These are phyloP conservation scores for Laothoe populi DNA, from an alignment of 2,888 invertebrate species.

Conservation along the genomic window DNA sequence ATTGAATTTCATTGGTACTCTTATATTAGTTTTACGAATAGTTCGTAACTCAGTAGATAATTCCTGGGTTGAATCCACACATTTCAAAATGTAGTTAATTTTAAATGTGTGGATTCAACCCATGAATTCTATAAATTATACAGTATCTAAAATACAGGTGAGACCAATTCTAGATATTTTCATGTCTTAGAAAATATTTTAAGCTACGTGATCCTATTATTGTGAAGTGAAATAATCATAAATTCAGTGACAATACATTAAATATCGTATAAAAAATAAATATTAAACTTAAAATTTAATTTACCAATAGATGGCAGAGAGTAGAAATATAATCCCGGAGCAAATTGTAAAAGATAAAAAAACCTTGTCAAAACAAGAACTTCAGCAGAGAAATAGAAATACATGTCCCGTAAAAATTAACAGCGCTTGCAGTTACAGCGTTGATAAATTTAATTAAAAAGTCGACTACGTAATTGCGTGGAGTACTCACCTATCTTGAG, in stretches of 20 bases:
- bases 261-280: too few species aligned
- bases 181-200: too few species aligned
- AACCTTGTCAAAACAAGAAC: constrained; percentile 2
- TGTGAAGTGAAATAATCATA: too few species aligned
- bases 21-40: not conserved
- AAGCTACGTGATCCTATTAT: too few species aligned
- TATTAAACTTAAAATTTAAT: too few species aligned
- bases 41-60: not conserved
- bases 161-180: too few species aligned
- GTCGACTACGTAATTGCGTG: constrained; percentile 18
- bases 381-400: constrained; percentile 1
- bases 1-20: not conserved
- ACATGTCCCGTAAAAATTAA: constrained; percentile 1
- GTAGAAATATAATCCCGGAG: not conserved
- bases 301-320: too few species aligned
- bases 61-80: not conserved
- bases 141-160: too few species aligned
- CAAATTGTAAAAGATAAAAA: not conserved
- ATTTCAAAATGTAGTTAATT: too few species aligned
- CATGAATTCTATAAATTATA: too few species aligned
- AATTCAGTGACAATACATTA: too few species aligned
- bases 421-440: not conserved
- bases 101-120: too few species aligned
- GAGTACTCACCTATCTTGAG: constrained; percentile 22
- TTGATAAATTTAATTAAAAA: constrained; percentile 18